Percentiles rank a stretch among this genome's conserved stretches.
These are phyloP conservation scores for Caenorhabditis macrosperma DNA, from an alignment of 2,888 invertebrate genomes.

Conservation along the genomic window DNA sequence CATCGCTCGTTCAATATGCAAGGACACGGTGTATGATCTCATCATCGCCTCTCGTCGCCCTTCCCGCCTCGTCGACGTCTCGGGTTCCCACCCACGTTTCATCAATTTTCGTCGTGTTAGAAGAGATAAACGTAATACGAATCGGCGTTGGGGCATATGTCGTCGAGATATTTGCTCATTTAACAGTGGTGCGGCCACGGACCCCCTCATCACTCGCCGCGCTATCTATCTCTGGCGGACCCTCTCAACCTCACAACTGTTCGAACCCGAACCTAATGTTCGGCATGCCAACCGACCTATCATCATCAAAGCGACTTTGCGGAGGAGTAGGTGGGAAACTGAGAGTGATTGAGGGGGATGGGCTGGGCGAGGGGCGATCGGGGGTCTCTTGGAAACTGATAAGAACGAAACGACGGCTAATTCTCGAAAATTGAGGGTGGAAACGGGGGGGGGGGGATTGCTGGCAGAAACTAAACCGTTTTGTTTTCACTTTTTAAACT, in stretches of 20 bases:
- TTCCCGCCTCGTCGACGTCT: conserved; percentile 5
- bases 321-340: conserved; percentile 7
- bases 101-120: conserved; percentile 43
- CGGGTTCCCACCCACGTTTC: conserved; percentile 39
- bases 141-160: conserved; percentile 57
- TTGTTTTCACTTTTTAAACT: neutral
- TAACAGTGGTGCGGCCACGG: conserved; percentile 36
- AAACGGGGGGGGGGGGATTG: neutral
- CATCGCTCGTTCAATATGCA: conserved; percentile 37
- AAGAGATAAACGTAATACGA: conserved; percentile 55
- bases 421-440: neutral
- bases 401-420: neutral
- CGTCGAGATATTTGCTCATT: conserved; percentile 55
- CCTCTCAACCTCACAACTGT: conserved; percentile 15
- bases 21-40: conserved; percentile 45
- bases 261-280: conserved; percentile 22
- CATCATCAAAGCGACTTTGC: conserved; percentile 8
- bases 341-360: neutral
- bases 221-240: conserved; percentile 2
- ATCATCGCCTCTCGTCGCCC: neutral
- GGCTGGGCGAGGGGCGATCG: neutral
- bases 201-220: conserved; percentile 20
- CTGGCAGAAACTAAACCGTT: neutral
- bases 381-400: neutral
- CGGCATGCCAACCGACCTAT: conserved; percentile 12